Percentiles rank a stretch among this genome's conserved stretches.
These are phyloP conservation scores for Dorcus hopei DNA, from an alignment of 2,888 invertebrate species.

Conservation along the genomic window DNA sequence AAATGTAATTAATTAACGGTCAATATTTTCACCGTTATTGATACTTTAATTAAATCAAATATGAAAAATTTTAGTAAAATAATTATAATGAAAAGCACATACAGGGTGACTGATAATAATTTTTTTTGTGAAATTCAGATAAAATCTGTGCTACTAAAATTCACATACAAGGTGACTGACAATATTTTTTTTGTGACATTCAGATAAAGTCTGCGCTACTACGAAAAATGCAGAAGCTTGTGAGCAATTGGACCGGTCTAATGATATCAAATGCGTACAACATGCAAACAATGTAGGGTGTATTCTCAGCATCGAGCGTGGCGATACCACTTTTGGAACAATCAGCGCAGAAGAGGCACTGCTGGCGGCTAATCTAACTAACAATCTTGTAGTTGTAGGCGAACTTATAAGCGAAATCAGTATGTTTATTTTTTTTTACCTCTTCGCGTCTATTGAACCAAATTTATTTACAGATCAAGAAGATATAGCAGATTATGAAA, in stretches of 20 bases:
- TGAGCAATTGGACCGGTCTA: slow-evolving; percentile 30
- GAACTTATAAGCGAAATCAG: slow-evolving; percentile 40
- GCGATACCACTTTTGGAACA: slow-evolving; percentile 57
- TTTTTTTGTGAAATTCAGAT: too few species aligned
- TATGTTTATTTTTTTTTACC: not conserved
- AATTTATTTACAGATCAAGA: too few species aligned
- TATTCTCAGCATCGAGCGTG: slow-evolving; percentile 54
- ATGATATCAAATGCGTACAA: slow-evolving; percentile 25
- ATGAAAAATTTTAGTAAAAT: too few species aligned
- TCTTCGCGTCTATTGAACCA: too few species aligned
- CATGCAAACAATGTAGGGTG: slow-evolving; percentile 49
- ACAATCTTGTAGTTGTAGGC: slow-evolving; percentile 51
- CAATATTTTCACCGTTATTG: too few species aligned
- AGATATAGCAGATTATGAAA: slow-evolving; percentile 50
- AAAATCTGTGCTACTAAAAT: too few species aligned
- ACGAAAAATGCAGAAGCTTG: slow-evolving; percentile 25
- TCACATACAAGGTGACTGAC: too few species aligned
- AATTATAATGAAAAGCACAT: too few species aligned
- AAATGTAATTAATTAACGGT: too few species aligned
- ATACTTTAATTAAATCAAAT: too few species aligned
- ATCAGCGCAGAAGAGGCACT: slow-evolving; percentile 62
- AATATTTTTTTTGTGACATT: slow-evolving; percentile 4
- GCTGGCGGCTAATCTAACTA: slow-evolving; percentile 51
- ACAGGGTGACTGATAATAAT: too few species aligned
- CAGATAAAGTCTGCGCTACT: slow-evolving; percentile 33